Percentiles rank a stretch among this genome's conserved stretches.
phyloP scores from a whole-genome alignment of 2,888 invertebrate genomes.

The Anorthoa munda region DNA sequence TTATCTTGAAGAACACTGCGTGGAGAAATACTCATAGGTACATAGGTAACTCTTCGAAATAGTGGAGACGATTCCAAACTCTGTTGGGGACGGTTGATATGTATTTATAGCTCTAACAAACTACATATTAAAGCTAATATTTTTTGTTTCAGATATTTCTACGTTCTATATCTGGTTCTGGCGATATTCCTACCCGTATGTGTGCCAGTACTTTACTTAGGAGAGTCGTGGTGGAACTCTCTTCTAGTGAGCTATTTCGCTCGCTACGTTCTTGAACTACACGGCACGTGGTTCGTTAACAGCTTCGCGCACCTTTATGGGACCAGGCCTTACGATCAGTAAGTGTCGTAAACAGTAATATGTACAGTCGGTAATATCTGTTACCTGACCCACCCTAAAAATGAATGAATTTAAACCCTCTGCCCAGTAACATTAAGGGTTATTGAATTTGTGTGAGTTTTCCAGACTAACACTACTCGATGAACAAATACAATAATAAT shows the following conservation, averaged over 20 bases:
- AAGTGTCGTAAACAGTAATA: conserved; percentile 69
- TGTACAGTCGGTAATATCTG: too few relatives aligned
- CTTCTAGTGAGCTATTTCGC: conserved; percentile 92
- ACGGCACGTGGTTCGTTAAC: conserved; percentile 96
- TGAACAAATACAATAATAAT: too few relatives aligned
- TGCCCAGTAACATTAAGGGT: too few relatives aligned
- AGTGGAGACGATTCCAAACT: neutral
- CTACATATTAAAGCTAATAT: neutral
- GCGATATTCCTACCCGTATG: conserved; percentile 92
- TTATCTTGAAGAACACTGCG: neutral
- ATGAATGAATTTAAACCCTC: too few relatives aligned
- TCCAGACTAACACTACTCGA: too few relatives aligned
- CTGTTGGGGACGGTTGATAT: neutral
- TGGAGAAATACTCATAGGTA: neutral
- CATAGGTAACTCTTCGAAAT: neutral
- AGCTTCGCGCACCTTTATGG: conserved; percentile 95
- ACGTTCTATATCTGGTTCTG: conserved; percentile 89
- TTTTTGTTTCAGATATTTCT: conserved; percentile 86
- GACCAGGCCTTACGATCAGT: conserved; percentile 94
- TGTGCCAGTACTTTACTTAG: conserved; percentile 93
- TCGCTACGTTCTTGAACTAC: conserved; percentile 92
- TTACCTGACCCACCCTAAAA: too few relatives aligned
- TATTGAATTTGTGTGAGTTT: too few relatives aligned
- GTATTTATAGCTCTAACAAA: neutral
- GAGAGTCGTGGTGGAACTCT: conserved; percentile 92